Base-by-base conservation (phyloP, 2,113 vertebrate genomes). In the Xiphorhynchus elegans region DNA sequence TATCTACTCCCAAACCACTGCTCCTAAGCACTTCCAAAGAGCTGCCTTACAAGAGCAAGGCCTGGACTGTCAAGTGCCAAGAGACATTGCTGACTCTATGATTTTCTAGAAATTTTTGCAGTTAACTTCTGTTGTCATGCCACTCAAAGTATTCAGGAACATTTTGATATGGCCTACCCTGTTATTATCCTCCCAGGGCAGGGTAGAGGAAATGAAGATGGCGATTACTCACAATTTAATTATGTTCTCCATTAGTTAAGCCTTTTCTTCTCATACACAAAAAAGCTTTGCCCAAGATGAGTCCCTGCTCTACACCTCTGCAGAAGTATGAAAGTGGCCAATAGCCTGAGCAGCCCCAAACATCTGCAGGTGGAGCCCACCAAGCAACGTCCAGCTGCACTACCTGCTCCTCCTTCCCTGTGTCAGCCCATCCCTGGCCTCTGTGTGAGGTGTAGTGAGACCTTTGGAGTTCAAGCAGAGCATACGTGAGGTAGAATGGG, bases 201-300 rank as follows among this genome's bases (percentile, higher is more conserved):
- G n/a, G 39, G 46, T 90, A 79, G 63, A 91, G 93, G 87, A 91
- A 93, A 84, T 91, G 23, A 91, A 91, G 75, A 86, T 77, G 78
- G 19, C 55, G 88, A 87, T 94, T 90, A 85, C 13, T n/a, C 20
- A 20, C 67, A 74, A 16, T 47, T 91, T 85, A 93, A 93, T 95
- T 70, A 74, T 4, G 2, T 35, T 76, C 33, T n/a, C 49, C 79
- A 50, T 89, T 76, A 85, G 37, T 73, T 87, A 82, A 89, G 69
- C 21, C 37, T 76, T 87, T 86, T 66, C 66, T 77, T 70, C 46
- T 39, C 33, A 19, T 87, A 74, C 46, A 83, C n/a, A 69, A 35
- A 56, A 49, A 69, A 31, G 8, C 23, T 82, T 93, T 0, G 2
- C 17, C 13, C 9, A n/a, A 58, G 70, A 84, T 49, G 40, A 82